Percentiles rank a stretch among this genome's conserved stretches.
Evolutionary conservation across 2,888 invertebrate genomes (phyloP).

Genomic region (Tenthredo livida): DNA sequence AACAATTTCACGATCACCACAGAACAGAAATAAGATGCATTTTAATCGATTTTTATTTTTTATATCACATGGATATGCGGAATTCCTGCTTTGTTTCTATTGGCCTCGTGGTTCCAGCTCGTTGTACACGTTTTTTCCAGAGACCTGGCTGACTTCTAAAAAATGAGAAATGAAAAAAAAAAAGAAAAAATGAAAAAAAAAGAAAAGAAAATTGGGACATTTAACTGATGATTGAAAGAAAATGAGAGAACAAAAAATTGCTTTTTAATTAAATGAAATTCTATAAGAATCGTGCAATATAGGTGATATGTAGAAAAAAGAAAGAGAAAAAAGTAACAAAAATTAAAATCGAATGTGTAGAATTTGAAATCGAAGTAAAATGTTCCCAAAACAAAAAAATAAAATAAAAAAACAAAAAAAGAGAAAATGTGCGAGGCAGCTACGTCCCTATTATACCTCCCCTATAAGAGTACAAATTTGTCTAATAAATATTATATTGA

Average conservation of each 20-base stretch:
- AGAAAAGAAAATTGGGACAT: conserved; percentile 60
- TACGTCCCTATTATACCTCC: conserved; percentile 74
- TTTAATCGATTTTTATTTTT: neutral
- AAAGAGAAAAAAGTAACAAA: conserved; percentile 22
- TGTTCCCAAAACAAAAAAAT: conserved; percentile 60
- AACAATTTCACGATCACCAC: neutral
- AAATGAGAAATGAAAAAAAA: no score
- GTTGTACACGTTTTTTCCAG: conserved; percentile 39
- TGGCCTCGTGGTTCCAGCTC: neutral
- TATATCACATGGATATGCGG: neutral
- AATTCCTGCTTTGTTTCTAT: neutral
- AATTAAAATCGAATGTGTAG: neutral
- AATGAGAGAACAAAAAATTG: neutral
- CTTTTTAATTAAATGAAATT: conserved; percentile 19
- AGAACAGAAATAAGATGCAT: neutral
- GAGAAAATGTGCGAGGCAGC: conserved; percentile 63
- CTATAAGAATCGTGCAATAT: neutral
- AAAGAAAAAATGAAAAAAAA: conserved; percentile 36
- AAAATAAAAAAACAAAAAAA: neutral
- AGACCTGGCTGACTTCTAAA: conserved; percentile 68
- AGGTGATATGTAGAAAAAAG: neutral
- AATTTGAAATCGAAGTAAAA: conserved; percentile 58
- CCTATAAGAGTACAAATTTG: conserved; percentile 77
- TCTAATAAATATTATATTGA: conserved; percentile 74
- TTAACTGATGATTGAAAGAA: conserved; percentile 56